These are phyloP conservation scores for Tenualosa thibaudeaui DNA, from an alignment of 2,797 vertebrate species.

Conservation along the genomic window DNA sequence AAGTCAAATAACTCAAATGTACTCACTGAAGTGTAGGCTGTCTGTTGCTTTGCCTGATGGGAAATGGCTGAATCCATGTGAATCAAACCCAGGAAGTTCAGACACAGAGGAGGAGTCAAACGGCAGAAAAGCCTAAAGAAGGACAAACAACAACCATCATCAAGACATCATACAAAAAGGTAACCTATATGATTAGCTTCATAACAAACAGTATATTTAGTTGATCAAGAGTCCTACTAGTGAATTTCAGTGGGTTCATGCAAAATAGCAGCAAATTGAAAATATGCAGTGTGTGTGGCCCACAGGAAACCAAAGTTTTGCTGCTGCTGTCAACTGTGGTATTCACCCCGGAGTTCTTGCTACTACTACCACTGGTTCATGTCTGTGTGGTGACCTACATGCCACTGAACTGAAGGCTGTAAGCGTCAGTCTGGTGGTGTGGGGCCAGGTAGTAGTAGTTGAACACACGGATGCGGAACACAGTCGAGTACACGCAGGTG, in stretches of 20 bases:
- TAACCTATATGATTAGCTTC: not conserved
- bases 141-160: not conserved
- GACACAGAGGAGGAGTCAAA: constrained; percentile 93
- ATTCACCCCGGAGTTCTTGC: not conserved
- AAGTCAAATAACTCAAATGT: not conserved
- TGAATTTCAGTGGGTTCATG: not conserved
- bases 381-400: constrained; percentile 78
- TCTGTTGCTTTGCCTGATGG: constrained; percentile 85
- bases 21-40: constrained; percentile 93
- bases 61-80: constrained; percentile 97
- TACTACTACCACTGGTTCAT: not conserved
- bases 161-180: not conserved
- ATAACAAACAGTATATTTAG: not conserved
- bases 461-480: constrained; percentile 96
- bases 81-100: constrained; percentile 95
- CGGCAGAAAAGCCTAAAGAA: constrained; percentile 91
- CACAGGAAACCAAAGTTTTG: not conserved
- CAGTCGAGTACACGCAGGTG: constrained; percentile 95
- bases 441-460: constrained; percentile 98
- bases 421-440: constrained; percentile 96
- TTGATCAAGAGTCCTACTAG: not conserved
- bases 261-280: not conserved
- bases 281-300: not conserved
- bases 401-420: constrained; percentile 98
- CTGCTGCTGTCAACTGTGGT: not conserved